A percentile compares a stretch with the other conserved stretches of the same genome.
phyloP scores from a whole-genome alignment of 2,888 invertebrate species.

The Eupithecia tripunctaria region DNA sequence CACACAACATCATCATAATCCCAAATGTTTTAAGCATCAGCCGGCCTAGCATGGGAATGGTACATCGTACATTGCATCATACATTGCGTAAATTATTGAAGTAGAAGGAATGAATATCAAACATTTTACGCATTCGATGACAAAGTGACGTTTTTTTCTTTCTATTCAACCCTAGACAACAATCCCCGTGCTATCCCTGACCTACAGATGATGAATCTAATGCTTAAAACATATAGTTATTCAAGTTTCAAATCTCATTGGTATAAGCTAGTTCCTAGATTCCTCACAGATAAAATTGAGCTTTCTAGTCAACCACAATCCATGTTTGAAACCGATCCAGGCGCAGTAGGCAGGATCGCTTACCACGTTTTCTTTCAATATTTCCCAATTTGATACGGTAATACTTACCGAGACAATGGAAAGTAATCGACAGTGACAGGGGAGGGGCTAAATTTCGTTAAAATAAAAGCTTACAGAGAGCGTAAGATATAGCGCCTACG shows the following conservation, averaged over 20 bases:
- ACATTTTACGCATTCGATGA: too few relatives aligned
- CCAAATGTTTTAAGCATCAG: too few relatives aligned
- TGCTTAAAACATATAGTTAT: neutral
- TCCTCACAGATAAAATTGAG: neutral
- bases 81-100: too few relatives aligned
- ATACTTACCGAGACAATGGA: constrained; percentile 76
- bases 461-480: constrained; percentile 82
- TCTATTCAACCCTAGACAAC: too few relatives aligned
- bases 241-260: neutral
- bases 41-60: too few relatives aligned
- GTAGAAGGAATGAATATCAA: too few relatives aligned
- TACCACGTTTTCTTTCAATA: constrained; percentile 81
- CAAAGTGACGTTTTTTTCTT: too few relatives aligned
- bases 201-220: neutral
- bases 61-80: too few relatives aligned
- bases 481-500: constrained; percentile 84
- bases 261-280: neutral
- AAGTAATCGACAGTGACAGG: constrained; percentile 81
- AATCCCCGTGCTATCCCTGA: too few relatives aligned
- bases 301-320: neutral
- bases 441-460: constrained; percentile 82
- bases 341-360: constrained; percentile 66
- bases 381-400: constrained; percentile 81
- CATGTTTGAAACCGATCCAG: constrained; percentile 49
- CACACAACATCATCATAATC: too few relatives aligned